These are phyloP conservation scores for Phyllotreta cruciferae DNA, from an alignment of 2,888 invertebrate genomes.

Conservation along the genomic window DNA sequence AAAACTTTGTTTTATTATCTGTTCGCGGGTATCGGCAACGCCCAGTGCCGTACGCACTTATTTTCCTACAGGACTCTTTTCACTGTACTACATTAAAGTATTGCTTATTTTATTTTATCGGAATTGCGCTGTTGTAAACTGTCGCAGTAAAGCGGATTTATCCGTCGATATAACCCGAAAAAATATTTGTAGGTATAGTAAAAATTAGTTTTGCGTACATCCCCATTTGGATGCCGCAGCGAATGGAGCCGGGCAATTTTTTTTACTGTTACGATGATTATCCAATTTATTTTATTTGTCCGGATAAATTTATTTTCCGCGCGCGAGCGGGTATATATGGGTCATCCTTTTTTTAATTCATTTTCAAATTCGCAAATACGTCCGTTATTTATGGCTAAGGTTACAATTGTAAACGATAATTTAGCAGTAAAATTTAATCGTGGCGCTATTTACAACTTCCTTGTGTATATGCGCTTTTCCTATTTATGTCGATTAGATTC, in stretches of 20 bases:
- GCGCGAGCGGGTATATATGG: constrained; percentile 1
- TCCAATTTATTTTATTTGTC: constrained; percentile 15
- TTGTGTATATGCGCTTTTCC: constrained; percentile 7
- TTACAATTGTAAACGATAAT: constrained; percentile 33
- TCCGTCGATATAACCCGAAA: background rate
- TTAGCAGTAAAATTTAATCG: constrained; percentile 30
- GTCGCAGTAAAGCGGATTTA: constrained; percentile 2
- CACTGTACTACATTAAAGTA: too few relatives aligned
- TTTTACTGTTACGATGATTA: constrained; percentile 10
- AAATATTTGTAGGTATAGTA: background rate
- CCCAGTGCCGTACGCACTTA: background rate
- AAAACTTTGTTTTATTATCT: constrained; percentile 46
- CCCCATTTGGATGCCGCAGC: background rate
- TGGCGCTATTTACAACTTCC: constrained; percentile 36
- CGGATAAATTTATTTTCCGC: constrained; percentile 19
- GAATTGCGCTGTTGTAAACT: too few relatives aligned
- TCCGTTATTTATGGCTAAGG: constrained; percentile 26
- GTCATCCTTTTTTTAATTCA: constrained; percentile 1
- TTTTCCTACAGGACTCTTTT: background rate
- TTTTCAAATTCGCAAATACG: constrained; percentile 16
- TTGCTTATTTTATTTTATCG: too few relatives aligned
- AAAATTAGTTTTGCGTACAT: background rate
- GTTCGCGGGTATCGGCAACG: constrained; percentile 39
- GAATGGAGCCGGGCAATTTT: background rate
- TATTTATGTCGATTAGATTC: too few relatives aligned